Conservation (phyloP, 1,140 invertebrate species). For the Mizuhopecten yessoensis region DNA sequence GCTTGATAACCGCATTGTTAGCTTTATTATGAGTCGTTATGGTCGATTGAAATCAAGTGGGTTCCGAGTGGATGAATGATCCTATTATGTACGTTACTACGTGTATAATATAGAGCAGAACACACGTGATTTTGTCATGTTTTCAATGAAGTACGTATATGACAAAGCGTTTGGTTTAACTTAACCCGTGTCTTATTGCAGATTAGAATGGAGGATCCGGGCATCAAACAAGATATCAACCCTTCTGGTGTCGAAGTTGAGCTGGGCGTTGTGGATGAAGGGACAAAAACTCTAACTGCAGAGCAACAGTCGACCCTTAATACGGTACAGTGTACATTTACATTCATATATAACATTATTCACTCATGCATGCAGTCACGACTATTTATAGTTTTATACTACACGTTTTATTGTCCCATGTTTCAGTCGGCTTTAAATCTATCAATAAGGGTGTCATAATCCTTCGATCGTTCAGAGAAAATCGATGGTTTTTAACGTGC, state of each 20-base stretch:
- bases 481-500: too few relatives aligned
- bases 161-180: background rate
- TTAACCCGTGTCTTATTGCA: background rate
- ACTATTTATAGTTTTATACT: background rate
- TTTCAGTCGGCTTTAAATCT: too few relatives aligned
- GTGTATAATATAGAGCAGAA: background rate
- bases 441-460: too few relatives aligned
- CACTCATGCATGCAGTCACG: constrained; percentile 6
- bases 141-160: background rate
- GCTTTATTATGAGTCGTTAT: background rate
- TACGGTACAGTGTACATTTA: background rate
- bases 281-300: background rate
- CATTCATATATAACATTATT: background rate
- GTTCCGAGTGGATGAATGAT: background rate
- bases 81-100: background rate
- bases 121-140: constrained; percentile 11
- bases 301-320: background rate
- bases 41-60: background rate
- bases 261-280: background rate
- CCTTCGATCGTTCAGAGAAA: too few relatives aligned
- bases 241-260: background rate
- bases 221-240: background rate
- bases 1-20: background rate
- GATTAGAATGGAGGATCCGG: background rate
- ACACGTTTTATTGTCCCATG: too few relatives aligned